These are phyloP conservation scores for Oceanodroma leucorhoa DNA, from an alignment of 2,797 vertebrate species.

Conservation along the genomic window DNA sequence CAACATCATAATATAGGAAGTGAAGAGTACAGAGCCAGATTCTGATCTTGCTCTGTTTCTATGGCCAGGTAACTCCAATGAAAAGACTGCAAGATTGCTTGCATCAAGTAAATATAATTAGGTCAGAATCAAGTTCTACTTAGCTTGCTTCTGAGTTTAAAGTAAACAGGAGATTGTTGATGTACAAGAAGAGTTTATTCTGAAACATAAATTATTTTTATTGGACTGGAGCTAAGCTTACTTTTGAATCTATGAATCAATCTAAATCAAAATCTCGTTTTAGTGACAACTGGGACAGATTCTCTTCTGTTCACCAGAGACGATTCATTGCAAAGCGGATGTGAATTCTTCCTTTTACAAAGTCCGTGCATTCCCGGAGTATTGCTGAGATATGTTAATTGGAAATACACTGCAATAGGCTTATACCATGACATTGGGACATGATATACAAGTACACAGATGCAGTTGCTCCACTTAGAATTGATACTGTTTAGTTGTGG, in stretches of 20 bases:
- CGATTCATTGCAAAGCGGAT: not conserved
- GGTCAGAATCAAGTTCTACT: not conserved
- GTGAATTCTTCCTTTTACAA: not conserved
- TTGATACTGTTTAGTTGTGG: not conserved
- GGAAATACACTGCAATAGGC: not conserved
- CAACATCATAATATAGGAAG: not conserved
- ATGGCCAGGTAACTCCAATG: not conserved
- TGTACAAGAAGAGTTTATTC: not conserved
- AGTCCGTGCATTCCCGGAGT: not conserved
- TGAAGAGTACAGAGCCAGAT: not conserved
- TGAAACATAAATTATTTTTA: not conserved
- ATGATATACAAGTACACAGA: not conserved
- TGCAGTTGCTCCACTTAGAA: not conserved
- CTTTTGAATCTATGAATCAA: not conserved
- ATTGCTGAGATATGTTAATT: not conserved
- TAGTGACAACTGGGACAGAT: not conserved
- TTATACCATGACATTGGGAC: not conserved
- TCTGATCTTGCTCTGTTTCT: not conserved
- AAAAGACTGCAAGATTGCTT: not conserved
- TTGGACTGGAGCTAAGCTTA: not conserved
- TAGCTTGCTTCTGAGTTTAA: not conserved
- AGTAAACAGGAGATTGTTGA: not conserved
- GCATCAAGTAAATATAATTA: not conserved
- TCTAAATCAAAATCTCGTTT: not conserved
- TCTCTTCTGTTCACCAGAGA: not conserved